A percentile compares a stretch with the other conserved stretches of the same genome.
Evolutionary conservation across 37 sponge, comb jelly and placozoan species (phyloP).

Genomic region (Spongia lamella): DNA sequence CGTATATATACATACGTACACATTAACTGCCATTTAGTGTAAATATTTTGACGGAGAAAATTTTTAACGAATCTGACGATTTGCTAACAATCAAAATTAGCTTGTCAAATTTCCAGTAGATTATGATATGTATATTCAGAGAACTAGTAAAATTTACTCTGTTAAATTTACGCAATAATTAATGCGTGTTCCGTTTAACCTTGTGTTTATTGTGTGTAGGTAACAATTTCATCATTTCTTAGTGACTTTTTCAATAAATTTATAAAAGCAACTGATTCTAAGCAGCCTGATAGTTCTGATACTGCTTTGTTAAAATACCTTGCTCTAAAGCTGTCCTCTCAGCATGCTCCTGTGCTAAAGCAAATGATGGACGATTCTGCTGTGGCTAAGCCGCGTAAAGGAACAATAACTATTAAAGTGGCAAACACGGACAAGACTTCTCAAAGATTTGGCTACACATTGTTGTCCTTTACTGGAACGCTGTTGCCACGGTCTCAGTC

Average conservation of each 20-base stretch:
- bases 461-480: not conserved
- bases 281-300: constrained; percentile 6
- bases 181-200: too few relatives aligned
- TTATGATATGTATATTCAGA: too few relatives aligned
- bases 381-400: not conserved
- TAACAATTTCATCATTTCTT: constrained; percentile 37
- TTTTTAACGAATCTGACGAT: too few relatives aligned
- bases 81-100: too few relatives aligned
- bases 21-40: too few relatives aligned
- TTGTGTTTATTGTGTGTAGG: not conserved
- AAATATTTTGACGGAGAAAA: too few relatives aligned
- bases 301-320: constrained; percentile 39
- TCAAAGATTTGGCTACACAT: constrained; percentile 36
- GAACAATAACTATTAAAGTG: constrained; percentile 3
- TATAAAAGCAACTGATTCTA: not conserved
- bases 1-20: too few relatives aligned
- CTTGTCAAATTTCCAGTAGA: too few relatives aligned
- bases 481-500: too few relatives aligned
- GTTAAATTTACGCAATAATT: too few relatives aligned
- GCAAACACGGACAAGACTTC: not conserved
- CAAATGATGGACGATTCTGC: constrained; percentile 31
- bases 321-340: not conserved
- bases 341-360: constrained; percentile 17
- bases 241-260: constrained; percentile 30
- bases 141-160: too few relatives aligned